Conservation (phyloP, 2,888 invertebrate species). For the Protodeltote pygarga region DNA sequence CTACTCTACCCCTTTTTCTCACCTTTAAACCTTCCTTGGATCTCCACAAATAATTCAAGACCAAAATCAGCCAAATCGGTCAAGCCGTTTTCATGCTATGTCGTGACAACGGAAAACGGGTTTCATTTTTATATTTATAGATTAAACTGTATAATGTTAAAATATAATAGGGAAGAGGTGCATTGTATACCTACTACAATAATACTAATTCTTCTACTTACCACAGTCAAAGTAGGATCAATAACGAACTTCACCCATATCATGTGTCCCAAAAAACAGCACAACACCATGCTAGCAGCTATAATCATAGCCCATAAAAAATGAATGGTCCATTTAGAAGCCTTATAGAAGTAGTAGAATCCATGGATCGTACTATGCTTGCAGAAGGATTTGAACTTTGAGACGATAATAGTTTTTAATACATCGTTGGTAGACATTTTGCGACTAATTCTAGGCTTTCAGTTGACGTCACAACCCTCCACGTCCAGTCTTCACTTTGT, state of each 20-base stretch:
- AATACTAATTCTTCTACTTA: conserved; percentile 47
- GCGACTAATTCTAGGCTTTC: no score
- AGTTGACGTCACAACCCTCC: no score
- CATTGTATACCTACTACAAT: neutral
- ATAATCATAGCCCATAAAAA: conserved; percentile 63
- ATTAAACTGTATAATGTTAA: no score
- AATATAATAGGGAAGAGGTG: no score
- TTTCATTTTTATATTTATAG: no score
- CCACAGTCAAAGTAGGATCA: conserved; percentile 78
- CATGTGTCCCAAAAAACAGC: conserved; percentile 70
- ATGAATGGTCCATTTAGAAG: conserved; percentile 48
- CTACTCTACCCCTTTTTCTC: no score
- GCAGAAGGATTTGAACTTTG: conserved; percentile 60
- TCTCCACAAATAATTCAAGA: no score
- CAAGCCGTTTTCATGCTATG: no score
- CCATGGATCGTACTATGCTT: conserved; percentile 72
- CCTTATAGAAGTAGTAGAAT: conserved; percentile 64
- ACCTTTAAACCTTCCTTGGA: no score
- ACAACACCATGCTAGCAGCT: conserved; percentile 58
- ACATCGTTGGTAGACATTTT: conserved; percentile 27
- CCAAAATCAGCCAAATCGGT: no score
- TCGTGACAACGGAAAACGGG: no score
- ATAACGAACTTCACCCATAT: conserved; percentile 72
- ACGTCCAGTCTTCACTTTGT: no score
- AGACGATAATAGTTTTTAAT: conserved; percentile 17